Base-by-base conservation (phyloP, 2,888 invertebrate species). In the Erebia aethiops region DNA sequence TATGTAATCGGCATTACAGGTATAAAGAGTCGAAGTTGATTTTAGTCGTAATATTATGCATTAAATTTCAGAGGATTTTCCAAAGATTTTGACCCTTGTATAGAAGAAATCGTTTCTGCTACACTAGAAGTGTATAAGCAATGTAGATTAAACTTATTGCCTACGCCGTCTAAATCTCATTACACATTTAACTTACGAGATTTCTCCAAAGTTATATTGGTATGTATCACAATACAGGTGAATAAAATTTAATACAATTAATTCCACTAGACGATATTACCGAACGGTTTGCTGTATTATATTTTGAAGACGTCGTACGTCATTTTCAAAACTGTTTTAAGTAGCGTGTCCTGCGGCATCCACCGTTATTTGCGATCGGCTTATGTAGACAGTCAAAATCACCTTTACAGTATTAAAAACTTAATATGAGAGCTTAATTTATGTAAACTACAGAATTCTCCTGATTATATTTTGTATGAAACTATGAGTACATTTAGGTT, bases 181-280 rank as follows among this genome's bases (percentile, higher is more conserved):
- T 99, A 99, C 85, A 95, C 98, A 9, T 99, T 99, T 88, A 99
- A 99, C 89, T 94, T 99, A 77, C 94, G 98, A 77, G 99, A 99
- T 87, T 98, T 99, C 87, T 97, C 98, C 0, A 95, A 98, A 82
- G 98, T 99, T 13, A 97, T 99, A 80, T 95, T 97, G 93, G 96
- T 96, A 87, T 82, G 76, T 73, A 35, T 69, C 64, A 51, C 9
- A 58, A 14, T 43, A 35, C 7, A 35, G 35, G 35, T 35, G 35
- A 35, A 35, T 35, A 35, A 35, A 35, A 35, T 35, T 35, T 35
- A 7, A 35, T 35, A 35, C 35, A 3, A 26, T 35, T 35, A 35
- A 35, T 35, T 35, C 35, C 7, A 35, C 35, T 35, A 35, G 35
- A 26, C 26, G 26, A 35, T 35, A 7, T 35, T 35, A 35, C 35